Conservation (phyloP, 2,888 invertebrate species). For the Cantharis nigra region DNA sequence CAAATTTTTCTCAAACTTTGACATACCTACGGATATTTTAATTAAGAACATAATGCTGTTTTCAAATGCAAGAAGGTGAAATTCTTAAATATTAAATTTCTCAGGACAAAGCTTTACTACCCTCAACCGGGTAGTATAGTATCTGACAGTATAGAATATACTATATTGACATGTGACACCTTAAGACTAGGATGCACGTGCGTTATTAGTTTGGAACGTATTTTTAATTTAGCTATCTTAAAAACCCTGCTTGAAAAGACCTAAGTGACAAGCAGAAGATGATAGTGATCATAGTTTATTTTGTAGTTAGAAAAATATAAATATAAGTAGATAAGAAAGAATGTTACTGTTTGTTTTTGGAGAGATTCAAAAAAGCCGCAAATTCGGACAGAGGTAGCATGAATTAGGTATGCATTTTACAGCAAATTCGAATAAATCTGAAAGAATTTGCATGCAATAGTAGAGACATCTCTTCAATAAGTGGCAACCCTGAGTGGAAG, state of each 20-base stretch:
- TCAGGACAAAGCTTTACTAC: neutral
- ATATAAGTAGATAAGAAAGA: neutral
- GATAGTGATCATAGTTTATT: neutral
- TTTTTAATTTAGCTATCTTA: neutral
- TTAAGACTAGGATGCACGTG: neutral
- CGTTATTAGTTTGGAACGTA: neutral
- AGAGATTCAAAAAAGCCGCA: neutral
- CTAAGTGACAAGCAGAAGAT: neutral
- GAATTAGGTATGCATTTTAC: neutral
- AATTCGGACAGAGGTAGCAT: neutral
- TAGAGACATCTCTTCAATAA: no score
- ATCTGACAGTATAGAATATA: neutral
- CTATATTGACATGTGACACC: neutral
- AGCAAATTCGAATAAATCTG: no score
- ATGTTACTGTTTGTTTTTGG: neutral
- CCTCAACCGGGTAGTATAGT: neutral
- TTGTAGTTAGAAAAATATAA: neutral
- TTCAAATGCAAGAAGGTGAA: no score
- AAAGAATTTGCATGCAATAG: no score
- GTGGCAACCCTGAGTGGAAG: no score
- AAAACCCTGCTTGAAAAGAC: neutral
- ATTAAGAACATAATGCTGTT: no score
- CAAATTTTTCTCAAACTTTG: neutral
- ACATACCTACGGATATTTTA: no score
- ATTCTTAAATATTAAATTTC: no score